Evolutionary conservation across 23 tunicate species (phyloP).

Genomic region (Ciona savignyi): DNA sequence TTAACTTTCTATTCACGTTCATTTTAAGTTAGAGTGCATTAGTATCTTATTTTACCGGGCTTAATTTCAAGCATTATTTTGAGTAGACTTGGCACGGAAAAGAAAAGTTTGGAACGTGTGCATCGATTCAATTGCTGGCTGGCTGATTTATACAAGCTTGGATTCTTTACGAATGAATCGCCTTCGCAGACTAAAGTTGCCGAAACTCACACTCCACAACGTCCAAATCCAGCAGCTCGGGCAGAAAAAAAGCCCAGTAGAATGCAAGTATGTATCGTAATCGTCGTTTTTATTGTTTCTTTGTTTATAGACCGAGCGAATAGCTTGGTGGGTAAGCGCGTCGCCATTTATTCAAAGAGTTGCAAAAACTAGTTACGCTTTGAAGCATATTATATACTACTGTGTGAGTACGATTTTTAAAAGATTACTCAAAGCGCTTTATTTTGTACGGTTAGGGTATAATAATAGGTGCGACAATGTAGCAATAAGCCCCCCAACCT

Average conservation of each 20-base stretch:
- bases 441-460: no score
- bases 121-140: constrained; percentile 98
- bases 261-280: constrained; percentile 36
- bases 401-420: no score
- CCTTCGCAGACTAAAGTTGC: constrained; percentile 89
- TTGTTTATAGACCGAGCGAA: no score
- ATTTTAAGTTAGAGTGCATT: not conserved
- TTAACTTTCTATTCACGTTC: no score
- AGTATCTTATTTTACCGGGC: not conserved
- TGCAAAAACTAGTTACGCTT: no score
- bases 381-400: no score
- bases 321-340: no score
- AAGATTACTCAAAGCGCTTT: no score
- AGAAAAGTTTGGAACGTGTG: constrained; percentile 78
- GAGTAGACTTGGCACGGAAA: constrained; percentile 56
- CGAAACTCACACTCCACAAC: constrained; percentile 44
- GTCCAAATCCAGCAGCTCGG: constrained; percentile 74
- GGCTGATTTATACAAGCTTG: constrained; percentile 84
- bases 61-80: no score
- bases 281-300: not conserved
- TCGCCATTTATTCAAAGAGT: no score
- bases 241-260: constrained; percentile 63
- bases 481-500: no score
- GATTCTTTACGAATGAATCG: constrained; percentile 77
- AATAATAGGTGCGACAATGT: no score